Percentiles rank a stretch among this genome's conserved stretches.
Conservation (phyloP, 1,140 invertebrate genomes). For the Trichoplusia ni region DNA sequence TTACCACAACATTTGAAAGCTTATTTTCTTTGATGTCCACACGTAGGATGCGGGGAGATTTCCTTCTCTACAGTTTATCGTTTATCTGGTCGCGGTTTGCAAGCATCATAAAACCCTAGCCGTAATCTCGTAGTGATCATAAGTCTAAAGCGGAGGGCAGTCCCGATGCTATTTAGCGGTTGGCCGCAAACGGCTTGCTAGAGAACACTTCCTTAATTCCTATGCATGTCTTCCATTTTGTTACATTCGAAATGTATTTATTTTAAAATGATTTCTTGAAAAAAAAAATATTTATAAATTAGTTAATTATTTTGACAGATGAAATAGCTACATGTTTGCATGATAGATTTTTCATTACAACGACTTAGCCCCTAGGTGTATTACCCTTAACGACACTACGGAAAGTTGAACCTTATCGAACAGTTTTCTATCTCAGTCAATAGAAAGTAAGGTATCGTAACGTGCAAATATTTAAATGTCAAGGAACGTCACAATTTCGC, state of each 20-base stretch:
- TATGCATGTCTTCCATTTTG: slow-evolving; percentile 44
- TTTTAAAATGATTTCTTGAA: too few species aligned
- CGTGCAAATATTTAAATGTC: slow-evolving; percentile 14
- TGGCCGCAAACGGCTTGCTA: slow-evolving; percentile 49
- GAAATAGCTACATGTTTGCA: too few species aligned
- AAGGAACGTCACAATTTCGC: slow-evolving; percentile 10
- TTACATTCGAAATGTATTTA: slow-evolving; percentile 7
- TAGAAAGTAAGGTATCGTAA: slow-evolving; percentile 3
- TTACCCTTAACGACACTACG: too few species aligned
- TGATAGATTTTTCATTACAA: too few species aligned
- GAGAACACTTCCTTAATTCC: slow-evolving; percentile 52
- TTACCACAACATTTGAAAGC: slow-evolving; percentile 6
- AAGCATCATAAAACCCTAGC: slow-evolving; percentile 39
- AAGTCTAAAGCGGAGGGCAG: slow-evolving; percentile 38
- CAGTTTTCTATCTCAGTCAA: background rate
- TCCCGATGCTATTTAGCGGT: slow-evolving; percentile 51
- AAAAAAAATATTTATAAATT: too few species aligned
- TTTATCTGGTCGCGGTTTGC: slow-evolving; percentile 43
- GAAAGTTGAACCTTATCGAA: too few species aligned
- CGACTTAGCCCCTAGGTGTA: too few species aligned
- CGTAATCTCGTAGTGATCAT: slow-evolving; percentile 41
- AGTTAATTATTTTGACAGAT: too few species aligned
- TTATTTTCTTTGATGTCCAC: slow-evolving; percentile 19
- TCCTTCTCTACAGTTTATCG: slow-evolving; percentile 39
- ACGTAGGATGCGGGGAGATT: slow-evolving; percentile 17